A percentile compares a stretch with the other conserved stretches of the same genome.
Evolutionary conservation across 2,797 vertebrate species (phyloP).

Genomic region (Stomatorhinus walkeri): DNA sequence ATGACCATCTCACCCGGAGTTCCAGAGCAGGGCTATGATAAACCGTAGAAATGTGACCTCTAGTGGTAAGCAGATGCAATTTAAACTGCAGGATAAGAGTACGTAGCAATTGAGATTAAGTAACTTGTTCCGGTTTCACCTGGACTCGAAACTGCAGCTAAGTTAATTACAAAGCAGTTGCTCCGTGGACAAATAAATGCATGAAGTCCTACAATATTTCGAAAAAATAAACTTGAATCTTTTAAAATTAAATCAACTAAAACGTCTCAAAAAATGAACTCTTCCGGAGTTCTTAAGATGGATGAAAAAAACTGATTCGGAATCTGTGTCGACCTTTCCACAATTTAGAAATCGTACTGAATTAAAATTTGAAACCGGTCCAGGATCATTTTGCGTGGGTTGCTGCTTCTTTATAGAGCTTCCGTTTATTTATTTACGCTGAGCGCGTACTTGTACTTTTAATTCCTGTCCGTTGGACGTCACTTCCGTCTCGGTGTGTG

Average conservation of each 20-base stretch:
- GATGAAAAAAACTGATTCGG: not conserved
- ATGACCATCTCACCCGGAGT: not conserved
- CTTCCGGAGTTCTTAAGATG: not conserved
- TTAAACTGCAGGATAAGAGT: not conserved
- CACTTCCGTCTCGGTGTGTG: slow-evolving; percentile 15
- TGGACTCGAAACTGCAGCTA: not conserved
- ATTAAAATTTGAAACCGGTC: not conserved
- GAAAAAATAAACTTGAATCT: not conserved
- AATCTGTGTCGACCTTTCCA: not conserved
- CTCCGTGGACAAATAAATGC: not conserved
- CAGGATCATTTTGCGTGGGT: not conserved
- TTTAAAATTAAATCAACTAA: not conserved
- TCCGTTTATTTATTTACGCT: not conserved
- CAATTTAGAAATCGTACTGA: not conserved
- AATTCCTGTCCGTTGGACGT: slow-evolving; percentile 18
- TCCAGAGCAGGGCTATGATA: not conserved
- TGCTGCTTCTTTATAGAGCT: not conserved
- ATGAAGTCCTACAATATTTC: not conserved
- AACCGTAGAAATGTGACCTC: not conserved
- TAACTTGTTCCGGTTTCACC: not conserved
- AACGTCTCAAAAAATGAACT: not conserved
- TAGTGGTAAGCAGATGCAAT: not conserved
- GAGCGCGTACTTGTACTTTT: not conserved
- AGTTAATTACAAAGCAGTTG: not conserved
- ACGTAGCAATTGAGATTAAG: not conserved